A percentile compares a stretch with the other conserved stretches of the same genome.
These are phyloP conservation scores for Sebastes paucispinis DNA, from an alignment of 2,797 vertebrate species.

Conservation along the genomic window DNA sequence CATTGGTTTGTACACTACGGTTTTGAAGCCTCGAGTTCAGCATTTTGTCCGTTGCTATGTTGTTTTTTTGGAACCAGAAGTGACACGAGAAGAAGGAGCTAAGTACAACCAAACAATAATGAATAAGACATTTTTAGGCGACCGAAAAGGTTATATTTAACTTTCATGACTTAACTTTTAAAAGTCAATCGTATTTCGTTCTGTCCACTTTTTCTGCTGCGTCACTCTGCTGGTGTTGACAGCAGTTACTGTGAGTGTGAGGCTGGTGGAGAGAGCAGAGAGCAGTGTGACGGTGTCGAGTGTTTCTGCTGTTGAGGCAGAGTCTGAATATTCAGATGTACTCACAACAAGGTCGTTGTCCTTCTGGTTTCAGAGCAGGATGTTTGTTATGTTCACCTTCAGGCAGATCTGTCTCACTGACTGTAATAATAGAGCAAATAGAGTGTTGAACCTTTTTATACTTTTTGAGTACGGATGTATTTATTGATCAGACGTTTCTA, in stretches of 20 bases:
- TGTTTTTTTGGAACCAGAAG: too few relatives aligned
- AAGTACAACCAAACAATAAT: too few relatives aligned
- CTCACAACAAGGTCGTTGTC: slow-evolving; percentile 22
- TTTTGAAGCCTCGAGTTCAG: too few relatives aligned
- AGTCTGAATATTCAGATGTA: not conserved
- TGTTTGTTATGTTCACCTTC: not conserved
- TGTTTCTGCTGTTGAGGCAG: slow-evolving; percentile 21
- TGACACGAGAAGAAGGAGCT: too few relatives aligned
- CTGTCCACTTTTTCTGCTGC: not conserved
- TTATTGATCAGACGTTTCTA: not conserved
- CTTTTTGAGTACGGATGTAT: not conserved
- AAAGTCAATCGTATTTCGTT: not conserved
- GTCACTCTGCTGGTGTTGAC: not conserved
- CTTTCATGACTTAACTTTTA: not conserved
- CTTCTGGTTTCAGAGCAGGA: slow-evolving; percentile 1
- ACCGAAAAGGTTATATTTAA: too few relatives aligned
- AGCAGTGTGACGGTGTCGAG: not conserved
- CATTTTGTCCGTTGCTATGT: too few relatives aligned
- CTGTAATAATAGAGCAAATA: not conserved
- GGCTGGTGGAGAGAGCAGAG: not conserved
- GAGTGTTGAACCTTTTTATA: not conserved
- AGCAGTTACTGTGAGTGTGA: not conserved
- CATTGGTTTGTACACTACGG: too few relatives aligned
- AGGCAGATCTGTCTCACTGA: not conserved
- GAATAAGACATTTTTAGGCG: too few relatives aligned